These are phyloP conservation scores for Spatulosminthurus flaviceps DNA, from an alignment of 2,888 invertebrate genomes.

Conservation along the genomic window DNA sequence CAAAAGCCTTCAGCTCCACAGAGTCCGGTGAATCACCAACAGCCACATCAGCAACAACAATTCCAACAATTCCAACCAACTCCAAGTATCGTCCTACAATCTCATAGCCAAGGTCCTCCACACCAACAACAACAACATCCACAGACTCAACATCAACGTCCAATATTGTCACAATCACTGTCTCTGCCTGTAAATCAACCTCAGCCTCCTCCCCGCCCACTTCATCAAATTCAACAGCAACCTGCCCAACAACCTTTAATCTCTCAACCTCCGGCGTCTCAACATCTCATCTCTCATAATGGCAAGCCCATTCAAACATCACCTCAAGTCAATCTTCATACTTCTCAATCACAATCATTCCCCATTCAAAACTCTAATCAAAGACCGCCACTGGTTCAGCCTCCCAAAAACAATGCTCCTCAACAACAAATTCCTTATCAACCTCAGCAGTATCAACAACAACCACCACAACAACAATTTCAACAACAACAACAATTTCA, in stretches of 20 bases:
- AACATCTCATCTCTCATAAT: background rate
- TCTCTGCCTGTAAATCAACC: constrained; percentile 19
- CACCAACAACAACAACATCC: background rate
- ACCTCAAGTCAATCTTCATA: constrained; percentile 27
- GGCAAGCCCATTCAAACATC: constrained; percentile 18
- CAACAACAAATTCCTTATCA: constrained; percentile 20
- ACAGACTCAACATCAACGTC: constrained; percentile 11
- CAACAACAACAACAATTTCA: constrained; percentile 15
- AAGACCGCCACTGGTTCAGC: background rate
- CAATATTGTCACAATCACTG: constrained; percentile 15
- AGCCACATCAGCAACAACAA: constrained; percentile 30
- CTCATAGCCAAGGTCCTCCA: background rate
- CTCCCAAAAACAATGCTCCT: background rate
- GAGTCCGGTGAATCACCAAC: constrained; percentile 31
- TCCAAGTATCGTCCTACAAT: background rate
- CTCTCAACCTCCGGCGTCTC: background rate
- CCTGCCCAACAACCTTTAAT: constrained; percentile 7
- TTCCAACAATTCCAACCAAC: constrained; percentile 11
- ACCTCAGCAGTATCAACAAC: constrained; percentile 28
- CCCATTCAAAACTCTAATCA: background rate
- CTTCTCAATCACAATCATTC: constrained; percentile 15
- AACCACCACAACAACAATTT: background rate
- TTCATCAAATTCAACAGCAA: background rate
- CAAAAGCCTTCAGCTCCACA: background rate
- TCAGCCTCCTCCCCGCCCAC: constrained; percentile 8